These are phyloP conservation scores for Brachyistius frenatus DNA, from an alignment of 2,113 vertebrate species.

Conservation along the genomic window DNA sequence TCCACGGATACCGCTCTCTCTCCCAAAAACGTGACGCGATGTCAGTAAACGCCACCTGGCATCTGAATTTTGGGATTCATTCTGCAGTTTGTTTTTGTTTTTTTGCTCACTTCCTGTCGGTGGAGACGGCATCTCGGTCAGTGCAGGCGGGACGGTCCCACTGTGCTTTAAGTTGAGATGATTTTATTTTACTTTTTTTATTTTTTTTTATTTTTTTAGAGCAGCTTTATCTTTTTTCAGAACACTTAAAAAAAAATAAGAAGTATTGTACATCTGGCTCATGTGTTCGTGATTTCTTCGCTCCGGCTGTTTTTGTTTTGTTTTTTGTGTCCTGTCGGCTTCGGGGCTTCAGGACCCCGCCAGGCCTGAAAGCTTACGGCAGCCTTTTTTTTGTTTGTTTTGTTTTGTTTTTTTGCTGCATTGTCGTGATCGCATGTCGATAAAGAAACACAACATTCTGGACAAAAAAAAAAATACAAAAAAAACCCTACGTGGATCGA, in stretches of 20 bases:
- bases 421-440: constrained; percentile 9
- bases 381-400: background rate
- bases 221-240: constrained; percentile 18
- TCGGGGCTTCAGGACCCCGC: too few species aligned
- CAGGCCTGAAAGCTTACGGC: constrained; percentile 32
- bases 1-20: background rate
- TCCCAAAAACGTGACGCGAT: background rate
- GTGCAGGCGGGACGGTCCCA: background rate
- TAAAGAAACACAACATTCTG: constrained; percentile 18
- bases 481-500: background rate
- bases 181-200: background rate
- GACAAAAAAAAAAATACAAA: background rate
- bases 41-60: constrained; percentile 29
- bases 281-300: constrained; percentile 14
- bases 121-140: constrained; percentile 17
- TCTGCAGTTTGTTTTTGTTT: background rate
- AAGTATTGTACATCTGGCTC: constrained; percentile 37
- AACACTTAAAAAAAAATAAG: constrained; percentile 3
- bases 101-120: background rate
- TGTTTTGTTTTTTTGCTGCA: background rate
- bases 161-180: constrained; percentile 30
- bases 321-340: background rate
- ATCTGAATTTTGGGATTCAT: constrained; percentile 8
- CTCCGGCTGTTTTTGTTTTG: constrained; percentile 9
- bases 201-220: background rate